Evolutionary conservation across 2,113 vertebrate genomes (phyloP), one percentile per base, ranked within the genome.

Genomic region (Morone chrysops): DNA sequence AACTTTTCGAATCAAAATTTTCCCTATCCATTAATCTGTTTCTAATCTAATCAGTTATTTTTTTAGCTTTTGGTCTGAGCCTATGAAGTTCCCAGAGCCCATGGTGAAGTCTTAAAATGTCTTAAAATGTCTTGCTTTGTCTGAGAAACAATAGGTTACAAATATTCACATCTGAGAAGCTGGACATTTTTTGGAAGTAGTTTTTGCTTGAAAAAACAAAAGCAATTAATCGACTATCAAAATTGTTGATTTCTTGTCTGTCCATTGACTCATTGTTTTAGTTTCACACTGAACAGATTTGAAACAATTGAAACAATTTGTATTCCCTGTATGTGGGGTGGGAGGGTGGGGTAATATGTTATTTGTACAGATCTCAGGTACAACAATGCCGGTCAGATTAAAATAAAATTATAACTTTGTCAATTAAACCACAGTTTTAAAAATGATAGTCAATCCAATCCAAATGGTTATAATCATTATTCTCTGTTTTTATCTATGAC

Each of bases 401-500:
- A 31, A 31, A 31, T 31, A 31, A 31, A 31, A 31, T 31, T 31
- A 31, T 31, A 31, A 31, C 31, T 31, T 31, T 31, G 31, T 31
- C 31, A 31, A 31, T 31, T 31, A 31, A 31, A 31, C 2, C 2
- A 31, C 31, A 31, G 11, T 75, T 61, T 17, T 53, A n/a, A 20
- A 20, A 43, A 54, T 17, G 12, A 66, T 9, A 18, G 4, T 2
- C 16, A 40, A 4, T 31, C 8, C 6, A 9, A 71, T 3, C 51
- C 8, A 13, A 38, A 67, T 48, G 17, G 1, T 43, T 5, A 17
- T 48, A 8, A 69, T 62, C 3, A 1, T 10, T 56, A 0, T 66
- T 38, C 7, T 50, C 4, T 78, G 10, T 51, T 72, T 54, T 83
- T 22, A 22, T 48, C 38, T 36, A 6, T 54, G 6, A 17, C 89